A percentile compares a stretch with the other conserved stretches of the same genome.
Conservation (phyloP, 2,888 invertebrate species). For the Coecobrya sp. region DNA sequence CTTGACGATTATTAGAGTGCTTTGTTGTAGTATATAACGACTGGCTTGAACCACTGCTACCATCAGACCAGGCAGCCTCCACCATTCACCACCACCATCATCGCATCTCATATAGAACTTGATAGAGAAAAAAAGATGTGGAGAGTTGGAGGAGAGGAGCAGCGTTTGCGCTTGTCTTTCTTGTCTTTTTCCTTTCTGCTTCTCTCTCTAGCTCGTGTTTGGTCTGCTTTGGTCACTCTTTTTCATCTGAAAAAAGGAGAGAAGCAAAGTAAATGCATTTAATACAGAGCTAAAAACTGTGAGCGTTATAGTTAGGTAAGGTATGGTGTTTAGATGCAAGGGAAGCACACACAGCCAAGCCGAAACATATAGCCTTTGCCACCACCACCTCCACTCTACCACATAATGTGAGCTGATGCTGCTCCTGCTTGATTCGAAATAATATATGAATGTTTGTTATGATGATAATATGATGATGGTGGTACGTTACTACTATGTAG, state of each 20-base stretch:
- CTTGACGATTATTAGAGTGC: constrained; percentile 54
- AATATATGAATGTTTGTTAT: constrained; percentile 76
- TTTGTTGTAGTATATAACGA: constrained; percentile 44
- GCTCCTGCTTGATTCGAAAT: constrained; percentile 49
- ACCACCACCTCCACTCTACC: constrained; percentile 30
- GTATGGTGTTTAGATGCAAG: not conserved
- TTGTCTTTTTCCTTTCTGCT: constrained; percentile 42
- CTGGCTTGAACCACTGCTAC: not conserved
- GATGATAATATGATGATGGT: constrained; percentile 59
- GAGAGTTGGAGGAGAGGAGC: constrained; percentile 58
- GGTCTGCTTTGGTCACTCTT: constrained; percentile 71
- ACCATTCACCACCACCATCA: constrained; percentile 57
- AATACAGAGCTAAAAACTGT: constrained; percentile 39
- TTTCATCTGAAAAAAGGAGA: constrained; percentile 59
- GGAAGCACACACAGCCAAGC: constrained; percentile 18
- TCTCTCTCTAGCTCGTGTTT: constrained; percentile 23
- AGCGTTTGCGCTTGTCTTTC: constrained; percentile 80
- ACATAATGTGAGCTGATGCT: not conserved
- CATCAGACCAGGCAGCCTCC: constrained; percentile 35
- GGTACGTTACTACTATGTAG: constrained; percentile 1
- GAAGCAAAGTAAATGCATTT: constrained; percentile 61
- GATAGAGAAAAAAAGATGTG: not conserved
- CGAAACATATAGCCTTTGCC: constrained; percentile 24
- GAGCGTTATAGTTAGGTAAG: constrained; percentile 43
- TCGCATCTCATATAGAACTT: constrained; percentile 42